phyloP scores from a whole-genome alignment of 2,888 invertebrate genomes.

The Eulithis prunata region DNA sequence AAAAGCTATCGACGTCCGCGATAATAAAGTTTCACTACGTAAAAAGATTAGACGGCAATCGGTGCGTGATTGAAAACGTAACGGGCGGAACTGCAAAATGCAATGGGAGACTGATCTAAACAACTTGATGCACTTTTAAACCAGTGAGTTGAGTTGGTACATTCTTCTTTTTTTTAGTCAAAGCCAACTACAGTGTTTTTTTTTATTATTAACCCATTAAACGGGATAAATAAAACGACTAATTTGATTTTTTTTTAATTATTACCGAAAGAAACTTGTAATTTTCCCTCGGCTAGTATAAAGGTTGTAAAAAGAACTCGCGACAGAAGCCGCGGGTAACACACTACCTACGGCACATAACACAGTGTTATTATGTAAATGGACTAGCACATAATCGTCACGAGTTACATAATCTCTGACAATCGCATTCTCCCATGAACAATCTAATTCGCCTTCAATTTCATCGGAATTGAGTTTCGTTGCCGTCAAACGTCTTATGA shows the following conservation, averaged over 20 bases:
- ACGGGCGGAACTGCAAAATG: conserved; percentile 28
- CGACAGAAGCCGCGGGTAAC: not conserved
- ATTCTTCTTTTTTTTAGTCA: no score
- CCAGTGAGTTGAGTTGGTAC: not conserved
- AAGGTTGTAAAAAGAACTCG: no score
- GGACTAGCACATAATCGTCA: conserved; percentile 12
- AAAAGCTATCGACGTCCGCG: conserved; percentile 15
- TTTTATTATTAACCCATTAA: no score
- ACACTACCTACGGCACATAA: not conserved
- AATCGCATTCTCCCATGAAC: conserved; percentile 50
- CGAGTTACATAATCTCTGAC: conserved; percentile 26
- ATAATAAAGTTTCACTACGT: conserved; percentile 32
- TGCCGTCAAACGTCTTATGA: conserved; percentile 71
- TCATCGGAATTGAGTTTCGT: conserved; percentile 68
- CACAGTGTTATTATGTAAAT: conserved; percentile 19
- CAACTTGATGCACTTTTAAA: conserved; percentile 12
- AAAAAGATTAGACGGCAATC: conserved; percentile 34
- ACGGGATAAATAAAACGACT: no score
- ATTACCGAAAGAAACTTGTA: no score
- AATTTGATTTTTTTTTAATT: no score
- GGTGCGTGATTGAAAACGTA: conserved; percentile 26
- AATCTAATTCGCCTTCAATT: conserved; percentile 74
- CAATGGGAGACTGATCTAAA: conserved; percentile 23
- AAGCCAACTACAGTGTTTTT: no score
- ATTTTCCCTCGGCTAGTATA: no score